Base-by-base conservation (phyloP, 2,888 invertebrate genomes). In the Aethes cnicana region DNA sequence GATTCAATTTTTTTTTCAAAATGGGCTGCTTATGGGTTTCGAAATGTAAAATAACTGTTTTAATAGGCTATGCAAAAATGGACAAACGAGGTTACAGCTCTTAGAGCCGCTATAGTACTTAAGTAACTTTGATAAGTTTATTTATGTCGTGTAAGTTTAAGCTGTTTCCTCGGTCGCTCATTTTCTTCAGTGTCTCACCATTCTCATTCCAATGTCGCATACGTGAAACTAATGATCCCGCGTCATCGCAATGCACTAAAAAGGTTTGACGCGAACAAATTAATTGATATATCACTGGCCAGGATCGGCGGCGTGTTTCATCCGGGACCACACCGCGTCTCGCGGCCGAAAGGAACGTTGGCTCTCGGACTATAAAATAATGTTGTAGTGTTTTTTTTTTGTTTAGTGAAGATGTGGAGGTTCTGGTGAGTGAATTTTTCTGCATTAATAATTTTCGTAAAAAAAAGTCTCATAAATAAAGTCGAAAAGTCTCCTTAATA, bases 261-360 rank as follows among this genome's bases (percentile, higher is more conserved):
- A 72, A 74, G 64, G 59, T 63, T 74, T 78, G 73, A 77, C 74
- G 54, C 57, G 59, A 48, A 63, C 65, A 62, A 80, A 77, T 82
- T 84, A 83, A 85, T 86, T 85, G 83, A 84, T 77, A 74, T 79
- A 76, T 72, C 66, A 62, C 62, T 57, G 47, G 59, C 59, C 35
- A 48, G 79, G 81, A 82, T 81, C 77, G 65, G 54, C 55, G 54
- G 46, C 68, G n/a, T 69, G 72, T 69, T 71, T 68, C 43, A 71
- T 66, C 62, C 59, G 53, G 59, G 54, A 58, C 26, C 57, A 57
- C 49, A 63, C 57, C 57, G 47, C 59, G 57, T 21, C 54, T 57
- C 37, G 3, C 5, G 33, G 17, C 9, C n/a, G 14, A 6, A 6
- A 18, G 11, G 12, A 20, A 35, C 30, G 28, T 11, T 25, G 20